Percentiles rank a stretch among this genome's conserved stretches.
phyloP scores from a whole-genome alignment of 2,888 invertebrate genomes.

The Pemphredon lugubris region DNA sequence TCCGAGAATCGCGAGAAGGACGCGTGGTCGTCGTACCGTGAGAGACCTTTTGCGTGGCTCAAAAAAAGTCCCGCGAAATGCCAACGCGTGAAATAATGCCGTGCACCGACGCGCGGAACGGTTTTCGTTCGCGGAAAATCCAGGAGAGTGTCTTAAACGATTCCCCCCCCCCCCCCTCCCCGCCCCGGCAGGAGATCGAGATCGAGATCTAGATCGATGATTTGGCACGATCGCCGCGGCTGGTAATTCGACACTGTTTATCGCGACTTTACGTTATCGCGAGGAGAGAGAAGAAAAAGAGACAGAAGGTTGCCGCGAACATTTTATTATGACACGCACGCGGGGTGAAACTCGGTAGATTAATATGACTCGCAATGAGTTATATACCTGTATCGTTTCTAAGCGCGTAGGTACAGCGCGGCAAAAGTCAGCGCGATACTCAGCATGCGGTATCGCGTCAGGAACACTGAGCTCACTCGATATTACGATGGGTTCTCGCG shows the following conservation, averaged over 20 bases:
- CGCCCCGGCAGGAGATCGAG: too few relatives aligned
- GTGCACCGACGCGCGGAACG: not conserved
- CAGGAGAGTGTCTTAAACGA: too few relatives aligned
- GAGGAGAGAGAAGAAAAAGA: too few relatives aligned
- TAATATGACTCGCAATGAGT: slow-evolving; percentile 17
- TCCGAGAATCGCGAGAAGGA: slow-evolving; percentile 67
- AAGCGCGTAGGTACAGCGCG: not conserved
- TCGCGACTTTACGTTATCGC: too few relatives aligned
- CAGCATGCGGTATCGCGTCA: slow-evolving; percentile 25
- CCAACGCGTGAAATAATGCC: slow-evolving; percentile 20
- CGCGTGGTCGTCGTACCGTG: slow-evolving; percentile 48
- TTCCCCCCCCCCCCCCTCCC: too few relatives aligned
- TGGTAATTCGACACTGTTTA: too few relatives aligned
- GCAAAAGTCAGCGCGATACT: slow-evolving; percentile 23
- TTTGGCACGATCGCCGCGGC: too few relatives aligned
- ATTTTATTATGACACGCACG: not conserved
- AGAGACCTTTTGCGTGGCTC: slow-evolving; percentile 39
- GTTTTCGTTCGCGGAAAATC: too few relatives aligned
- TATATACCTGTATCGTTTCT: slow-evolving; percentile 9
- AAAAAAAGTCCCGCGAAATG: slow-evolving; percentile 35
- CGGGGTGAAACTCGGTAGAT: not conserved
- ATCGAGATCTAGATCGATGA: too few relatives aligned
- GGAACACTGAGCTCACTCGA: slow-evolving; percentile 16
- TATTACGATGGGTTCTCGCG: too few relatives aligned
- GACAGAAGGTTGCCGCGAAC: not conserved